Conservation (phyloP, 2,797 vertebrate species). For the Spondyliosoma cantharus region DNA sequence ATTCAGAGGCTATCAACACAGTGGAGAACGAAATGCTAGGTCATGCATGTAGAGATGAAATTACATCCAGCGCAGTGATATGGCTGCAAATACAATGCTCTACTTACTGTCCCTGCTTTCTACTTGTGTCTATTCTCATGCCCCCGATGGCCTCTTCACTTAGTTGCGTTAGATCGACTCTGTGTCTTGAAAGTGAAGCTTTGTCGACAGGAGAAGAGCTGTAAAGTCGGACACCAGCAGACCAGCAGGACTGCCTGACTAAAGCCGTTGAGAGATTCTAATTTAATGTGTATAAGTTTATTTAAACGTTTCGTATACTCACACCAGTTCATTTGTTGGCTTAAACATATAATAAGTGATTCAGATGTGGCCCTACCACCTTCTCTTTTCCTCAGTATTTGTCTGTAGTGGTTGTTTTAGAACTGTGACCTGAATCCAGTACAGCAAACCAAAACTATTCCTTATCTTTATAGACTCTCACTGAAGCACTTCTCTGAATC, state of each 20-base stretch:
- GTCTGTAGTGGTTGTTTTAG: background rate
- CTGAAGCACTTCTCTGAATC: background rate
- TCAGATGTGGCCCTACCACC: background rate
- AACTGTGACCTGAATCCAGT: background rate
- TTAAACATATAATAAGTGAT: background rate
- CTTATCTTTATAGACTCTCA: background rate
- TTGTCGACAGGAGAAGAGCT: background rate
- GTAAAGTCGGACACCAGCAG: background rate
- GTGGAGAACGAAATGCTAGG: slow-evolving; percentile 47
- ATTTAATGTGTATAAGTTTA: background rate
- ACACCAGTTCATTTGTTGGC: background rate
- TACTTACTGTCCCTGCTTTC: slow-evolving; percentile 5
- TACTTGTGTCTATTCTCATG: slow-evolving; percentile 7
- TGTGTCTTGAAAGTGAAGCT: background rate
- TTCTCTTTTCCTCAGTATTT: background rate
- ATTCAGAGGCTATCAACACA: slow-evolving; percentile 39
- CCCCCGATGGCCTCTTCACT: background rate
- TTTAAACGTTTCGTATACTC: background rate
- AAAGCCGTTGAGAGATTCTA: background rate
- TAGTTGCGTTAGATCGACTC: slow-evolving; percentile 2
- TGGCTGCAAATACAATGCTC: slow-evolving; percentile 19
- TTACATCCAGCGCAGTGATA: slow-evolving; percentile 48
- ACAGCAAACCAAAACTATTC: background rate
- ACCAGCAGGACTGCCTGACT: background rate
- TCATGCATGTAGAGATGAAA: slow-evolving; percentile 59